Base-by-base conservation (phyloP, 2,797 vertebrate species). In the Myiothlypis chrysogaster region DNA sequence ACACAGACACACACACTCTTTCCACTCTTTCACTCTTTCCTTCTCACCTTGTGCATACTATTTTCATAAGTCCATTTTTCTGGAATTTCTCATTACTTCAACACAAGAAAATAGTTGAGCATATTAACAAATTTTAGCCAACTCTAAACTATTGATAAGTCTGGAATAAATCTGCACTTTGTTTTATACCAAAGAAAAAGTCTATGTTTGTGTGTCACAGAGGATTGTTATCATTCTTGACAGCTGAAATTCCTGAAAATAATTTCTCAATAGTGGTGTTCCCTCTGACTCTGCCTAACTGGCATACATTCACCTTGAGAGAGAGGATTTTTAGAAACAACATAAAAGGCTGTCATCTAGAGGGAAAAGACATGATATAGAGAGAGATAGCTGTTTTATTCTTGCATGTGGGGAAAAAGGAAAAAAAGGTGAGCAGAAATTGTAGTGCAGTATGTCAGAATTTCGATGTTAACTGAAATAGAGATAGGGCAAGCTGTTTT, bases 351-450 rank as follows among this genome's bases (percentile, higher is more conserved):
- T 63, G 63, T 86, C 6, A 39, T 81, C 69, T 76, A 52, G 30
- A 81, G 21, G 35, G 35, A 76, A 91, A 91, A 86, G 14, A 17
- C 27, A 60, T 0, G 3, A 52, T 30, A 76, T 53, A 53, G 21
- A 27, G 70, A 53, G 21, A 27, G 70, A 92, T 30, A 86, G 23
- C 20, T 83, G 41, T n/a, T 86, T 87, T 66, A 69, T 65, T 72
- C 52, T 76, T 73, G n/a, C 25, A 55, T 0, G 0, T 20, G 30
- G 17, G 24, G 6, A 27, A 27, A 35, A 57, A 57, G 0, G 52
- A 53, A 65, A 65, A 44, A 35, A 80, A 12, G 1, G 6, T 14
- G 20, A 89, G 37, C 61, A 39, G 44, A 79, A 91, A 79, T 65
- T 78, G 13, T 43, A 65, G 57, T 49, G n/a, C 61, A 39, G 44